Base-by-base conservation (phyloP, 2,797 vertebrate species). In the Pteropus rufus region DNA sequence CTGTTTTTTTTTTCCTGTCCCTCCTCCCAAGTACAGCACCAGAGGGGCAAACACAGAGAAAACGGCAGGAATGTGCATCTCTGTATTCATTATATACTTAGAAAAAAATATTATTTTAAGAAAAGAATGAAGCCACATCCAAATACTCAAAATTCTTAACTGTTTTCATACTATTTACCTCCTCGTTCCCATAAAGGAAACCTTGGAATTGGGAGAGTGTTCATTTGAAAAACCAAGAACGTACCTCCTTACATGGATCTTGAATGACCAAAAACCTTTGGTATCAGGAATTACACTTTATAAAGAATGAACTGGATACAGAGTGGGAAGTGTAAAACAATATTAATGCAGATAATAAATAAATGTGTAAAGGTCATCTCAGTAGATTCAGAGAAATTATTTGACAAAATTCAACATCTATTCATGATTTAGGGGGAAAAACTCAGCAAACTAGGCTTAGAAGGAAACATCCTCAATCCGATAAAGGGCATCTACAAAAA, bases 401-500 rank as follows among this genome's bases (percentile, higher is more conserved):
- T 94, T 89, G 46, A 92, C 34, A 89, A 94, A 94, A 80, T 44
- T 89, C 75, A 85, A 41, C 67, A 80, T 80, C 23, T 80, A 94
- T 60, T 90, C 75, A 76, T 65, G 56, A 39, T 69, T 70, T 81
- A 83, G 54, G 23, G 58, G 56, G 4, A 76, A 62, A 77, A 91
- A 84, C 4, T 80, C 64, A 75, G 79, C 60, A 84, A 96, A 79
- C 23, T 65, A 65, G n/a, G 41, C 77, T 64, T 77, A 91, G 58
- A 93, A 88, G 34, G 81, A 84, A 91, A 79, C 80, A 65, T 39
- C 69, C 39, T 87, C 46, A 72, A 19, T 77, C 81, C 87, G 76
- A 77, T 70, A 76, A 90, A 93, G 44, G 69, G n/a, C 62, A 91
- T 62, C 52, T 76, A 88, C 34, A 52, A 91, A 88, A 49, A 49